These are phyloP conservation scores for Mycteria americana DNA, from an alignment of 2,797 vertebrate genomes.

Conservation along the genomic window DNA sequence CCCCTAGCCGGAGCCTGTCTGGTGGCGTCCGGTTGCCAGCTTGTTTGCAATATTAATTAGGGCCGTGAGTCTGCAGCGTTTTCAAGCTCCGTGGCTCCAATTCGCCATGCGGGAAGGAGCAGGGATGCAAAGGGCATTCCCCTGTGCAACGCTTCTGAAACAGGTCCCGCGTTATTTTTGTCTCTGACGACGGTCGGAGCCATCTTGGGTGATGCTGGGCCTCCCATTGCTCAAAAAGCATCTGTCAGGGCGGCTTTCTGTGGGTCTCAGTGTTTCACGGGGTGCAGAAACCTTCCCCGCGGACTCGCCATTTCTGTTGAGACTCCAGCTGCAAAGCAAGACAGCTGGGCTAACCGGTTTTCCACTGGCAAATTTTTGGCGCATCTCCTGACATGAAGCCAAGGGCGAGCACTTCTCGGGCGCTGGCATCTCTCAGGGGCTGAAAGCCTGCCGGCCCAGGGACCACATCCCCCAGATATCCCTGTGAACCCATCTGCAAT, in stretches of 20 bases:
- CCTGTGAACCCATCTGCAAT: neutral
- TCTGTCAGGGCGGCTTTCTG: neutral
- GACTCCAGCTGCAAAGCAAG: neutral
- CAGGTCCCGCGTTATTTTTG: fast-evolving
- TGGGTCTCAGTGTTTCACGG: fast-evolving
- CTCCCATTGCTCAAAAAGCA: neutral
- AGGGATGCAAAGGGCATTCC: neutral
- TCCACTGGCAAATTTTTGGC: neutral
- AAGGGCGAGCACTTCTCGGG: neutral
- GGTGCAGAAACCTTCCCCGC: neutral
- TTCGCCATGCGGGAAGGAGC: neutral
- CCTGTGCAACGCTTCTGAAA: fast-evolving
- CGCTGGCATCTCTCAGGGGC: neutral
- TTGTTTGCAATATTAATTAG: neutral
- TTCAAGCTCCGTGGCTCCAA: neutral
- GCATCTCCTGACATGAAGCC: neutral
- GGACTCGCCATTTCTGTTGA: neutral
- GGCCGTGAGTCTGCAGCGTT: neutral
- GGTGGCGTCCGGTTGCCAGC: neutral
- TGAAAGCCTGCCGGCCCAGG: neutral
- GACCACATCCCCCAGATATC: neutral
- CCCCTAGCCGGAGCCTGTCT: neutral
- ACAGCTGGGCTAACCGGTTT: neutral
- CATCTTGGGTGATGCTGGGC: neutral
- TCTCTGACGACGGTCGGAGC: neutral